Evolutionary conservation across 2,797 vertebrate genomes (phyloP), one percentile per base, ranked within the genome.

Genomic region (Poeciliopsis infans): DNA sequence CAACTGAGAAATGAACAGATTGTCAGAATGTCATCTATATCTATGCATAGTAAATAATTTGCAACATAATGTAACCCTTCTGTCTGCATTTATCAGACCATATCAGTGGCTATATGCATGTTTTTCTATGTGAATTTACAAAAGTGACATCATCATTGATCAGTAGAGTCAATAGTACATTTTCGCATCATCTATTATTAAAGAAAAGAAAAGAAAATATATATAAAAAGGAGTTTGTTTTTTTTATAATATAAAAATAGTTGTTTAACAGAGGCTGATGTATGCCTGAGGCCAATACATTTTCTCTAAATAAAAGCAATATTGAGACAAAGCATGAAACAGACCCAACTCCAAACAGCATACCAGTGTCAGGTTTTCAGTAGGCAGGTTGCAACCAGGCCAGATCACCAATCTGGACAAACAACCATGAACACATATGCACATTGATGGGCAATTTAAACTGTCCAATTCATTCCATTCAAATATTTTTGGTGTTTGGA

Each of bases 91-190:
- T 84, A 79, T 85, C 78, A 87, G 77, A 84, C 76, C 77, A 83
- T 78, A 74, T 83, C 68, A 88, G 93, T 94, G 93, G 92, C 91
- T 93, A 81, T 89, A 83, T 82, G 85, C 81, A 88, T 69, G 72
- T 88, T 83, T 86, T 72, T 76, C 74, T 72, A 46, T 82, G 88
- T 90, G 85, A 89, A 91, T 89, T 85, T 93, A 45, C 85, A 57
- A 91, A 92, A 88, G 88, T 93, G 94, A 95, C 95, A 95, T 95
- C 75, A 73, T 80, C 75, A 70, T 79, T 86, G 86, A 93, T 89
- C 86, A 83, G 73, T 71, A 84, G 76, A 82, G 86, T 91, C 83
- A 88, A 75, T 87, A 94, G 93, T 94, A 92, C 92, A 93, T 91
- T 91, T 89, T 85, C 76, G 85, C 55, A 39, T 23, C 15, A 16